Evolutionary conservation across 2,113 vertebrate genomes (phyloP).

Genomic region (Caloenas nicobarica): DNA sequence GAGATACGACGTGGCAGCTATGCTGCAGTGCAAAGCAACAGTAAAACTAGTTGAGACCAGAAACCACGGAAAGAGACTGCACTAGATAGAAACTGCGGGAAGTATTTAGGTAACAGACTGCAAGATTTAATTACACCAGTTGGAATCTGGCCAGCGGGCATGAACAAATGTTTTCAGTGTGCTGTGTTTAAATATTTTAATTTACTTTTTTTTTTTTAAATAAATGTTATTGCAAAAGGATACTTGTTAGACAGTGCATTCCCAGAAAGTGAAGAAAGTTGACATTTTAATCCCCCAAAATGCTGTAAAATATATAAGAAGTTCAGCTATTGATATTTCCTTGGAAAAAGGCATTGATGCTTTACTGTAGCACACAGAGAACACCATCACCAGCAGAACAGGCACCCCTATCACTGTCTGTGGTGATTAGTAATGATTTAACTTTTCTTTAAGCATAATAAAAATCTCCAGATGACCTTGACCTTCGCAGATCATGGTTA

Average conservation of each 20-base stretch:
- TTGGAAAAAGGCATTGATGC: not conserved
- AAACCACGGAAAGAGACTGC: not conserved
- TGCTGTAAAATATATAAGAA: not conserved
- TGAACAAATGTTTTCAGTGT: constrained; percentile 56
- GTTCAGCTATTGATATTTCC: not conserved
- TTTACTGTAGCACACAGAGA: not conserved
- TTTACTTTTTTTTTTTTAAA: constrained; percentile 22
- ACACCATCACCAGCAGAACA: not conserved
- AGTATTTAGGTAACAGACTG: constrained; percentile 60
- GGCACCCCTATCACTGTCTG: not conserved
- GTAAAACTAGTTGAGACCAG: not conserved
- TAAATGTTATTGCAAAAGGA: constrained; percentile 23
- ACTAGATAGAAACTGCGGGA: not conserved
- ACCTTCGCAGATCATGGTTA: not conserved
- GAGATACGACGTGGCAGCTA: constrained; percentile 47
- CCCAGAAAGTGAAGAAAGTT: not conserved
- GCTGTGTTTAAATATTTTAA: constrained; percentile 67
- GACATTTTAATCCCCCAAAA: not conserved
- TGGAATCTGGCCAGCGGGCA: constrained; percentile 51
- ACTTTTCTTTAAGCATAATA: not conserved
- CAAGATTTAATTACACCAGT: constrained; percentile 57
- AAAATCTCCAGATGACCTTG: not conserved
- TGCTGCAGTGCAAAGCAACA: not conserved
- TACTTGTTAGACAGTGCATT: not conserved
- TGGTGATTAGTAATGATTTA: not conserved